Conservation (phyloP, 2,888 invertebrate genomes). For the Blastobasis lacticolella region DNA sequence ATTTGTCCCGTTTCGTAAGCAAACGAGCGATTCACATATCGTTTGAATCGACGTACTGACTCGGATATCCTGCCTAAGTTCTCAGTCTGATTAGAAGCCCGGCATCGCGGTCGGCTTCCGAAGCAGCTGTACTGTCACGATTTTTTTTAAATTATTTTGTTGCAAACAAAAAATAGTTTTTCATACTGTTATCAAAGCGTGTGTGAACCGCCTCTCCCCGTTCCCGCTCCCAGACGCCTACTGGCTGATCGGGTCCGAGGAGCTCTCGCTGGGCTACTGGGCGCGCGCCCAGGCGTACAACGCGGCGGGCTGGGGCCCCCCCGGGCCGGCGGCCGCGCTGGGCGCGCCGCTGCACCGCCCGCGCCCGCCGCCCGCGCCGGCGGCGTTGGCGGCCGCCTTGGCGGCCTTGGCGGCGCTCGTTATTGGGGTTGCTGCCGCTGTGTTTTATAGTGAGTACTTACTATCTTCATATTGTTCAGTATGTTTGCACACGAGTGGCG, state of each 20-base stretch:
- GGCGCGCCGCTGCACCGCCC: constrained; percentile 30
- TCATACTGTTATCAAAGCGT: background rate
- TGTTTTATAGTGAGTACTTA: constrained; percentile 43
- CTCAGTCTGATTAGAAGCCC: no score
- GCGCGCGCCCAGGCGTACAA: constrained; percentile 86
- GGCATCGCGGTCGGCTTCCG: no score
- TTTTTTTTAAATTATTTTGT: background rate
- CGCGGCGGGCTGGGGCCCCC: constrained; percentile 86
- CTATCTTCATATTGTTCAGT: no score
- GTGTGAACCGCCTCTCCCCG: background rate
- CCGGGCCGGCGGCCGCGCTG: constrained; percentile 78
- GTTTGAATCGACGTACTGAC: no score
- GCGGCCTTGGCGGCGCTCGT: constrained; percentile 65
- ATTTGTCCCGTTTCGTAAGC: no score
- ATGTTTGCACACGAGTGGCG: no score
- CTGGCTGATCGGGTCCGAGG: constrained; percentile 84
- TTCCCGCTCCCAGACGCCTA: constrained; percentile 74
- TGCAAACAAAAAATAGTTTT: constrained; percentile 16
- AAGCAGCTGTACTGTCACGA: no score
- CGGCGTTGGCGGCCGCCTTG: constrained; percentile 78
- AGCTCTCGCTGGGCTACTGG: constrained; percentile 79
- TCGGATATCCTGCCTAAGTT: no score
- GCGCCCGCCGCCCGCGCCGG: constrained; percentile 58
- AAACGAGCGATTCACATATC: no score
- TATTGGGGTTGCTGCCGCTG: constrained; percentile 33